phyloP scores from a whole-genome alignment of 2,888 invertebrate species.

The Arge pagana region DNA sequence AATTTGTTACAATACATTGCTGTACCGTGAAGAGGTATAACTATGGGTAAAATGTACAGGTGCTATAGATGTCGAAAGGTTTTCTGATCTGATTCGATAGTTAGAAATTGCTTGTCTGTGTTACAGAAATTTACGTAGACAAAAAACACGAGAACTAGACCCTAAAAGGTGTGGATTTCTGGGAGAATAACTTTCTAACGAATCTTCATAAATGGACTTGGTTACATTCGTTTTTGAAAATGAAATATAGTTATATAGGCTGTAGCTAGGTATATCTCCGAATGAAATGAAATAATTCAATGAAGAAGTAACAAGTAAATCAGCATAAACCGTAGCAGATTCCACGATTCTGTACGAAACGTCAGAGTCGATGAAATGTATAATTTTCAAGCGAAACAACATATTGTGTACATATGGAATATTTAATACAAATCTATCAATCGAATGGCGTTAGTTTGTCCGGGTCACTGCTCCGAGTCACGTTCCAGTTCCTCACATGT shows the following conservation, averaged over 20 bases:
- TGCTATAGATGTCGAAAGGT: no score
- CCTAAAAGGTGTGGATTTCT: no score
- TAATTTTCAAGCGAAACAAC: conserved; percentile 2
- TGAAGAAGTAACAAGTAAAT: no score
- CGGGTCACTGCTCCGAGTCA: conserved; percentile 10
- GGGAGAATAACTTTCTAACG: no score
- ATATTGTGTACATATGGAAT: conserved; percentile 11
- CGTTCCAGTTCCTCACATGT: conserved; percentile 9
- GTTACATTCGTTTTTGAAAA: conserved; percentile 20
- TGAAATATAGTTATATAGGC: conserved; percentile 26
- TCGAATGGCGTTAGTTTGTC: conserved; percentile 9
- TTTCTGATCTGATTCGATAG: no score
- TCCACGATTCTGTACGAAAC: background rate
- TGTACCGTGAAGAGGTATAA: no score
- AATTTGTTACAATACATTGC: no score
- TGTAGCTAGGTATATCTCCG: conserved; percentile 6
- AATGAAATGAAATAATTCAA: conserved; percentile 11
- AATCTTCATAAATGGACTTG: no score
- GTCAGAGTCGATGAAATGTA: background rate
- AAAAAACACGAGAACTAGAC: no score
- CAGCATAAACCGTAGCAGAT: conserved; percentile 4
- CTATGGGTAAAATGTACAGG: no score
- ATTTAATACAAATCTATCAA: conserved; percentile 16
- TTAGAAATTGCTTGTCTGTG: no score
- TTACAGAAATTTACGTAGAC: no score